Conservation (phyloP, 2,113 vertebrate species). For the Gallinago jamesoni region DNA sequence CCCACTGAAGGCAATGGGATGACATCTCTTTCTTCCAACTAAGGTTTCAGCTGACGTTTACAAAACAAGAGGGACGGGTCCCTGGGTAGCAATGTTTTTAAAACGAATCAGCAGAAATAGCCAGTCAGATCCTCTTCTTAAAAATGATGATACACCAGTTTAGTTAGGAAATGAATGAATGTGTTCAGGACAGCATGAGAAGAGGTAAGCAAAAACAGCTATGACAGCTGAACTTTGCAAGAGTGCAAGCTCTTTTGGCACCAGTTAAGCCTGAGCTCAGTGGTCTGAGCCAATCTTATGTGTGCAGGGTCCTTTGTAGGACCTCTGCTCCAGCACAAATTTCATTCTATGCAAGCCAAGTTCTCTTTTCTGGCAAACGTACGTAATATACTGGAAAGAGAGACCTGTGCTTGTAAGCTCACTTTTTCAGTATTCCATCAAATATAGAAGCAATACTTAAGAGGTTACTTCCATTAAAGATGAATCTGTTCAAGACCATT, state of each 20-base stretch:
- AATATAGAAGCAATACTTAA: not conserved
- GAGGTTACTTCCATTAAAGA: not conserved
- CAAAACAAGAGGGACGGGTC: not conserved
- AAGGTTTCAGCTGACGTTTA: not conserved
- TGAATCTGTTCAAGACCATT: not conserved
- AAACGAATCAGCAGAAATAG: constrained; percentile 8
- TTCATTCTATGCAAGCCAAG: not conserved
- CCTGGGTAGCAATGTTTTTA: not conserved
- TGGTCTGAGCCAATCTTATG: not conserved
- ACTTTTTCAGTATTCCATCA: not conserved
- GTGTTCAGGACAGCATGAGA: not conserved
- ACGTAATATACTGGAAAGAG: not conserved
- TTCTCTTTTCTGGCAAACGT: not conserved
- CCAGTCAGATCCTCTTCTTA: not conserved
- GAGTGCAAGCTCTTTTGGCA: not conserved
- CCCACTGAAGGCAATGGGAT: not conserved
- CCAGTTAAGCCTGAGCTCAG: not conserved
- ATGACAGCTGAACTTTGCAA: not conserved
- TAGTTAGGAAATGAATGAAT: not conserved
- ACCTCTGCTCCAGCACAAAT: not conserved
- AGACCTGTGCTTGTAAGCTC: not conserved
- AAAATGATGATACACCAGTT: constrained; percentile 5
- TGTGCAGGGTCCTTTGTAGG: accelerated
- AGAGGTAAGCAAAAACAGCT: not conserved
- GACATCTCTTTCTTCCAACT: not conserved